These are phyloP conservation scores for Thyatira batis DNA, from an alignment of 2,888 invertebrate genomes.

Conservation along the genomic window DNA sequence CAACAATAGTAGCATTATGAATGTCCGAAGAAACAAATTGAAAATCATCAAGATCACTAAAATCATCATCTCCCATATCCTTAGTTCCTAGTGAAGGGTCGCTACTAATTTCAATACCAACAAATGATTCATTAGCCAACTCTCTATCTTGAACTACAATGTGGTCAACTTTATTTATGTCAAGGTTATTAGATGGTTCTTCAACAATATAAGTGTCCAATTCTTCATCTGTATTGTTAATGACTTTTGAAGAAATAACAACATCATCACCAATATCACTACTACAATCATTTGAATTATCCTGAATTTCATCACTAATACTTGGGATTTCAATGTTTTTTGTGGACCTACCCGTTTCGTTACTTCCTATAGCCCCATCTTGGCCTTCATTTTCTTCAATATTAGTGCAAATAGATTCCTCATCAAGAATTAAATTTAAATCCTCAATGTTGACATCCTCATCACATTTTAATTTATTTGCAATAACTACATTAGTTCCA, in stretches of 20 bases:
- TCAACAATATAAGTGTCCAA: background rate
- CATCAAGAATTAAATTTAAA: slow-evolving; percentile 59
- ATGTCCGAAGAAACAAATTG: slow-evolving; percentile 54
- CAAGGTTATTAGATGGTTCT: slow-evolving; percentile 14
- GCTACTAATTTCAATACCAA: background rate
- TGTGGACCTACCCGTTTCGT: background rate
- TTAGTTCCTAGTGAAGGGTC: slow-evolving; percentile 8
- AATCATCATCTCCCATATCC: slow-evolving; percentile 51
- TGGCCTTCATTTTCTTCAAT: slow-evolving; percentile 30
- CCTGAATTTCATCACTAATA: slow-evolving; percentile 24
- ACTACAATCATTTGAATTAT: slow-evolving; percentile 19
- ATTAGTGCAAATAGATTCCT: slow-evolving; percentile 34
- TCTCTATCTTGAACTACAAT: slow-evolving; percentile 5
- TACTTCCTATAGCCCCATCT: slow-evolving; percentile 12
- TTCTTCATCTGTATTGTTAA: background rate
- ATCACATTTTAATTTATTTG: slow-evolving; percentile 39
- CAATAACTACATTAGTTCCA: slow-evolving; percentile 25
- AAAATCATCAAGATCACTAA: slow-evolving; percentile 81
- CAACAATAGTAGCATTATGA: slow-evolving; percentile 34
- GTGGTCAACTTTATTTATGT: slow-evolving; percentile 1
- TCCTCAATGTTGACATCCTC: slow-evolving; percentile 61
- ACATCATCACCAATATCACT: slow-evolving; percentile 2
- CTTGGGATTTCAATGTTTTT: slow-evolving; percentile 25
- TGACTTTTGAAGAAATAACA: background rate
- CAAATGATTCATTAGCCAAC: slow-evolving; percentile 1